Evolutionary conservation across 2,797 vertebrate genomes (phyloP), one percentile per base, ranked within the genome.

Genomic region (Delichon dasypus): DNA sequence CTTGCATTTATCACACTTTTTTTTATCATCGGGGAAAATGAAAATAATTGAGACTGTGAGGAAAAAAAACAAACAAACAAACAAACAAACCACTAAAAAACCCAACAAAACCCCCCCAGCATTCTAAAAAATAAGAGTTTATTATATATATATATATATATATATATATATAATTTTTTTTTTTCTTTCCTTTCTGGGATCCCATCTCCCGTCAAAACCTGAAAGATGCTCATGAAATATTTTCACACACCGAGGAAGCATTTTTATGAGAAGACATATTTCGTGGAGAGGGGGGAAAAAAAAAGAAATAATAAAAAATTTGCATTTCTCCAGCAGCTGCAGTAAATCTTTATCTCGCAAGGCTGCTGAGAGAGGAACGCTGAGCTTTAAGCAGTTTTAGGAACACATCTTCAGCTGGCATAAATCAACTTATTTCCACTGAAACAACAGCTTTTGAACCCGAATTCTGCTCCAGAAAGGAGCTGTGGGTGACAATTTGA

Each of bases 271-370:
- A 25, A 88, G 79, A 54, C 77, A 62, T 92, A 86, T 95, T 95
- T 91, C 34, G 70, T 72, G 66, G 11, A 12, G 38, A 62, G 32
- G 26, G 12, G 20, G 9, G 10, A 7, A 23, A n/a, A 7, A 27
- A 38, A 36, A 58, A 5, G 68, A 90, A 82, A 91, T 27, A 20
- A 29, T 20, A 20, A 34, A 26, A 86, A 91, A 93, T 95, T 80
- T 93, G 87, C 93, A 96, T 95, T 95, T 96, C 50, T 70, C 89
- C 45, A 94, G 57, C 93, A 93, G 89, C 96, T 91, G 91, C 89
- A 90, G 80, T 96, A 96, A 97, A 96, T 96, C 91, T 89, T 91
- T 29, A 83, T 88, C 94, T 91, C 73, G 0, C 66, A 84, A 76
- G 72, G 87, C 44, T 89, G 85, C 92, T 32, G 65, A 75, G 65